Base-by-base conservation (phyloP, 2,113 vertebrate genomes). In the Oxyura jamaicensis region DNA sequence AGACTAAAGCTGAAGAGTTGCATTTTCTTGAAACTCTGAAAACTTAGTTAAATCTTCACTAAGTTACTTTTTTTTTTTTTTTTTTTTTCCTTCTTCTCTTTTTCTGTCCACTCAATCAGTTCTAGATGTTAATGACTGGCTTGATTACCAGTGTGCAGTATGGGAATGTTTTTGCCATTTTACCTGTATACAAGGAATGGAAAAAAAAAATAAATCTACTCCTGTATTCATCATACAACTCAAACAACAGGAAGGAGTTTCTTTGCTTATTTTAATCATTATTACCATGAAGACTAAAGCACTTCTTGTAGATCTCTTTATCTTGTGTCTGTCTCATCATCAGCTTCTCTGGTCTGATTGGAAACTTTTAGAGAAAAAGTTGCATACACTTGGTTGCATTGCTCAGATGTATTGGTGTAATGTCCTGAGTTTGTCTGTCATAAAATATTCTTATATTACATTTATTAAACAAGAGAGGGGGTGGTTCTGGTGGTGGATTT, bases 381-480 rank as follows among this genome's bases (percentile, higher is more conserved):
- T 26, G 89, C 20, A 5, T 6, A 3, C 0, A 1, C 8, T 39
- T 3, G 1, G 5, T 39, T 69, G 28, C 76, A 35, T 39, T 75
- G 33, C 46, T 86, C 50, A n/a, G 11, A 46, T 3, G 0, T 36
- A 5, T 67, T 73, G 26, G 25, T 71, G n/a, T 62, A 25, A 55
- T 91, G 16, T 62, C 29, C 39, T 60, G 48, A 65, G 29, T 59
- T 78, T 76, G 19, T 60, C n/a, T 63, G 2, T 76, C 22, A 39
- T 33, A 14, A 82, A 81, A 60, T 13, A 7, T 26, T 78, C 35
- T 82, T 90, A 39, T 71, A 58, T 48, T 46, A 23, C 28, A 8
- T 23, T 83, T 48, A 22, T 22, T 52, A 35, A 76, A n/a, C n/a
- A 31, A n/a, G 31, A 65, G 11, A 18, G 63, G n/a, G 56, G 7